Conservation (phyloP, 2,888 invertebrate genomes). For the Drosophila demipolita region DNA sequence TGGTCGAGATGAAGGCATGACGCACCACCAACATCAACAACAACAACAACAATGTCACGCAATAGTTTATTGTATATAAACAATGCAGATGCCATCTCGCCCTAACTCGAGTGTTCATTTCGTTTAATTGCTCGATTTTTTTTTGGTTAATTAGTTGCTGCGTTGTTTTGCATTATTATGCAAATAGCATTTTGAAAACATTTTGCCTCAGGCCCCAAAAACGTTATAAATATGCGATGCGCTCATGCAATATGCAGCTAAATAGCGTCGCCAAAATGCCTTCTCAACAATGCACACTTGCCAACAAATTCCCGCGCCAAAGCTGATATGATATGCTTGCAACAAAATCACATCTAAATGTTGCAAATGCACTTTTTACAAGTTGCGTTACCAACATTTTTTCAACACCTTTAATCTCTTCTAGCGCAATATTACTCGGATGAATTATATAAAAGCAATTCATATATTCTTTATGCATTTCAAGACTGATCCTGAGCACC, state of each 20-base stretch:
- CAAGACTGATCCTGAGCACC: neutral
- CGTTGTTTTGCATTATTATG: constrained; percentile 51
- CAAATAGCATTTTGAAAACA: constrained; percentile 29
- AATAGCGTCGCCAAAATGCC: constrained; percentile 19
- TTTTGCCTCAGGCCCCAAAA: constrained; percentile 25
- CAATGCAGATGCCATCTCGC: constrained; percentile 43
- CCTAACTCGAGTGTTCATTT: constrained; percentile 19
- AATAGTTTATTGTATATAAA: constrained; percentile 39
- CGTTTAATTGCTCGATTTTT: constrained; percentile 47
- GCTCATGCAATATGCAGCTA: constrained; percentile 46
- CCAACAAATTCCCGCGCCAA: constrained; percentile 15
- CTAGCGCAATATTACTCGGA: neutral
- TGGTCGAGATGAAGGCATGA: constrained; percentile 49
- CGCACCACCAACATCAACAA: constrained; percentile 34
- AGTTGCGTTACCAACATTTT: neutral
- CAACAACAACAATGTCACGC: constrained; percentile 3
- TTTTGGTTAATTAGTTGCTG: constrained; percentile 61
- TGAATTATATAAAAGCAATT: neutral
- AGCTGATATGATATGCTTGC: constrained; percentile 2
- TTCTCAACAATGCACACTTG: constrained; percentile 34
- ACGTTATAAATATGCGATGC: constrained; percentile 60
- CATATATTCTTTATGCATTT: too few relatives aligned
- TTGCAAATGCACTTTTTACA: neutral
- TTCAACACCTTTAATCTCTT: neutral
- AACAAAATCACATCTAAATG: neutral